Conservation (phyloP, 2,888 invertebrate genomes). For the Eutolmus rufibarbis region DNA sequence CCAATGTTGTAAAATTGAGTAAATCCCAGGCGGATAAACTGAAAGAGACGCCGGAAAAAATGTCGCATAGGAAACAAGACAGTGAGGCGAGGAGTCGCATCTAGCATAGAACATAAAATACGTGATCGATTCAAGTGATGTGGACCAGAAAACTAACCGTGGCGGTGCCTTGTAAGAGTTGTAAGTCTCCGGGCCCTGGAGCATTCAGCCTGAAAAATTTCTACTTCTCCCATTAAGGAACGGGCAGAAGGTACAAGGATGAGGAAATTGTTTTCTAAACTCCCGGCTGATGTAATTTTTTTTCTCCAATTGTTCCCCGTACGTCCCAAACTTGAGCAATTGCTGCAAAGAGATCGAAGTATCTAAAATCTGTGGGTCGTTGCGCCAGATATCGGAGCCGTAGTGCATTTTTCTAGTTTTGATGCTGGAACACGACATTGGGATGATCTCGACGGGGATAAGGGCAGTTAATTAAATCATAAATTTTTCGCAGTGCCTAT, state of each 20-base stretch:
- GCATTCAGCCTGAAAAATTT: constrained; percentile 5
- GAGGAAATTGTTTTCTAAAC: constrained; percentile 36
- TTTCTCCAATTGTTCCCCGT: background rate
- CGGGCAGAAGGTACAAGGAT: background rate
- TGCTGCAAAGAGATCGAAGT: background rate
- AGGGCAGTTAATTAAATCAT: constrained; percentile 43
- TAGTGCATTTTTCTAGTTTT: background rate
- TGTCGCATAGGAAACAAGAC: background rate
- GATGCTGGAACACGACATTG: constrained; percentile 39
- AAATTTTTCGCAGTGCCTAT: constrained; percentile 40
- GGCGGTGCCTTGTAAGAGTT: constrained; percentile 27
- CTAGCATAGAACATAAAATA: constrained; percentile 40
- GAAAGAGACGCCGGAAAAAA: constrained; percentile 11
- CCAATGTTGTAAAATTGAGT: background rate
- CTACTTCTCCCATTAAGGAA: constrained; percentile 13
- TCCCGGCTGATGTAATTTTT: background rate
- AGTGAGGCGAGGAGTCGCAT: background rate
- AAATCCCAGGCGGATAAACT: background rate
- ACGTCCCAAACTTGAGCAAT: background rate
- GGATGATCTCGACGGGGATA: constrained; percentile 37
- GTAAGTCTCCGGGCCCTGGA: background rate
- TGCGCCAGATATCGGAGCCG: background rate
- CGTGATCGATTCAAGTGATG: constrained; percentile 44
- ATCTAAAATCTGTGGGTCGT: constrained; percentile 19
- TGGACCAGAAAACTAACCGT: constrained; percentile 21